A percentile compares a stretch with the other conserved stretches of the same genome.
phyloP scores from a whole-genome alignment of 2,888 invertebrate genomes.

The Lepidonotus clava region DNA sequence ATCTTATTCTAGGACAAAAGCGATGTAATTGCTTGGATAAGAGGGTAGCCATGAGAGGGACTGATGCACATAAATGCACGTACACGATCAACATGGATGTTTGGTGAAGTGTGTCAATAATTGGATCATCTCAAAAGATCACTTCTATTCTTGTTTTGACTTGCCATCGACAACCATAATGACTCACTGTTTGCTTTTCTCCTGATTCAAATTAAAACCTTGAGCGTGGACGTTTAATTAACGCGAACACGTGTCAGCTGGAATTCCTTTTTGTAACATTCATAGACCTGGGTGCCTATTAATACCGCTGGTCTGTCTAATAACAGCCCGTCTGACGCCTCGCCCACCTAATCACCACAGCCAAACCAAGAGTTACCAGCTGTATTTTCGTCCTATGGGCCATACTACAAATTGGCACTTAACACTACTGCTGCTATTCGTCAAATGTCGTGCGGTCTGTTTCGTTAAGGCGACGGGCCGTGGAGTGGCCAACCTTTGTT shows the following conservation, averaged over 20 bases:
- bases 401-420: not conserved
- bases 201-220: slow-evolving; percentile 28
- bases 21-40: too few relatives aligned
- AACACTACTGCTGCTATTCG: too few relatives aligned
- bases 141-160: slow-evolving; percentile 22
- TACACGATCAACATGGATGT: too few relatives aligned
- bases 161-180: not conserved
- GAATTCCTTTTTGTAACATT: slow-evolving; percentile 15
- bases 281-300: slow-evolving; percentile 26
- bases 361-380: not conserved
- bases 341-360: not conserved
- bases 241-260: not conserved
- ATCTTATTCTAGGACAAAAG: too few relatives aligned
- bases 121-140: too few relatives aligned
- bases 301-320: not conserved
- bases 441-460: too few relatives aligned
- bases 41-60: too few relatives aligned
- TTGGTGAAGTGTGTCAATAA: too few relatives aligned
- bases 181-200: not conserved
- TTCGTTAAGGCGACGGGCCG: too few relatives aligned
- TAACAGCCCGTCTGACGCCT: not conserved
- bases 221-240: slow-evolving; percentile 31
- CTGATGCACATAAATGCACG: too few relatives aligned
- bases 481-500: too few relatives aligned
- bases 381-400: not conserved